phyloP scores from a whole-genome alignment of 2,888 invertebrate species.

The Bombyx huttoni region DNA sequence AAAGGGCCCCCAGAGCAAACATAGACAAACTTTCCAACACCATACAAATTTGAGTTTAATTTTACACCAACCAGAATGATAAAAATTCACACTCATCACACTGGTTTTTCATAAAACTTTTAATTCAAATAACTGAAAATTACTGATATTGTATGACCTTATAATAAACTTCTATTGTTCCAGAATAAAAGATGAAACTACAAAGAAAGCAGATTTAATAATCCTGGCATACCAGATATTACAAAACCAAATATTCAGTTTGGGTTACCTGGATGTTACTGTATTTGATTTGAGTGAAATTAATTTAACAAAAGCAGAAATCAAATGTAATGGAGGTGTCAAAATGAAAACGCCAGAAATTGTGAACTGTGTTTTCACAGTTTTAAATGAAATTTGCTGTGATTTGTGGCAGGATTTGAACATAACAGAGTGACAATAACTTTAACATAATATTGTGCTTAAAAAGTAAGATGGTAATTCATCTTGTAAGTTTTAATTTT shows the following conservation, averaged over 20 bases:
- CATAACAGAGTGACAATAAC: conserved; percentile 3
- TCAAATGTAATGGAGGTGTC: conserved; percentile 43
- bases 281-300: conserved; percentile 44
- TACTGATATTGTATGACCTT: too few relatives aligned
- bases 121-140: too few relatives aligned
- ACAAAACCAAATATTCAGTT: conserved; percentile 47
- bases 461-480: too few relatives aligned
- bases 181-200: conserved; percentile 38
- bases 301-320: conserved; percentile 42
- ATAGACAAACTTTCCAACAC: too few relatives aligned
- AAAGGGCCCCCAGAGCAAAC: too few relatives aligned
- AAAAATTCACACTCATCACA: too few relatives aligned
- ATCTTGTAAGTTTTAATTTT: too few relatives aligned
- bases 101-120: too few relatives aligned
- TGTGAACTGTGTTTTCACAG: conserved; percentile 46
- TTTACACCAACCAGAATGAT: too few relatives aligned
- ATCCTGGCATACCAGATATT: conserved; percentile 40
- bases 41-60: too few relatives aligned
- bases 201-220: conserved; percentile 29
- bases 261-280: conserved; percentile 38
- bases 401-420: conserved; percentile 2
- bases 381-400: conserved; percentile 41
- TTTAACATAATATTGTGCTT: too few relatives aligned
- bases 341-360: conserved; percentile 57
- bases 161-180: conserved; percentile 11